Evolutionary conservation across 2,797 vertebrate species (phyloP), one percentile per base, ranked within the genome.

Genomic region (Phataginus tricuspis): DNA sequence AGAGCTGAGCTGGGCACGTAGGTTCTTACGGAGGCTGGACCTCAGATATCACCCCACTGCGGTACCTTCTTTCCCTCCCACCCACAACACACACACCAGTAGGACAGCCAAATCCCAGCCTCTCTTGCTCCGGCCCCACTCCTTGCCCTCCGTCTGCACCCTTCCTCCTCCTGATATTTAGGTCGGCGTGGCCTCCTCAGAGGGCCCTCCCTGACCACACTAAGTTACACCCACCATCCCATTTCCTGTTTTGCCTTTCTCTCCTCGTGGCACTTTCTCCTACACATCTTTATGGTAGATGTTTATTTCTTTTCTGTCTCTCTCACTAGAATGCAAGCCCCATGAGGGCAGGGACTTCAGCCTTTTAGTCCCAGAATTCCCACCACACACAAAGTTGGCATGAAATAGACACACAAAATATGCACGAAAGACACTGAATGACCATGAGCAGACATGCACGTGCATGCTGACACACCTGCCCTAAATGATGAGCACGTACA

Each of bases 171-270:
- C 10, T 7, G 34, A 89, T 25, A 31, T 6, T 63, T 63, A 45
- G 79, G 49, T 89, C 66, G 59, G 86, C 51, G 34, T 85, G 61
- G 34, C 78, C 37, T 86, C 21, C 74, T 82, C 86, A n/a, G 11
- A 42, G 61, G 37, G 31, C 31, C 37, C 57, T 64, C 25, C 79
- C 39, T 5, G 53, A 68, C 53, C 23, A 23, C 15, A 34, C 45
- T 79, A 49, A 77, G 63, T n/a, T 2, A 49, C 39, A 34, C 29
- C 12, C 31, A 9, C 10, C 23, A 5, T 0, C 53, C 71, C 66
- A 6, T 68, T 61, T 74, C 88, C n/a, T 29, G 15, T 11, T 72
- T 90, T 51, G 16, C 19, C 45, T 86, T 87, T 61, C n/a, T 86
- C 85, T 61, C n/a, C 39, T 71, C 23, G 12, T 0, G 9, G 61